Base-by-base conservation (phyloP, 2,797 vertebrate species). In the Pseudochromis fuscus region DNA sequence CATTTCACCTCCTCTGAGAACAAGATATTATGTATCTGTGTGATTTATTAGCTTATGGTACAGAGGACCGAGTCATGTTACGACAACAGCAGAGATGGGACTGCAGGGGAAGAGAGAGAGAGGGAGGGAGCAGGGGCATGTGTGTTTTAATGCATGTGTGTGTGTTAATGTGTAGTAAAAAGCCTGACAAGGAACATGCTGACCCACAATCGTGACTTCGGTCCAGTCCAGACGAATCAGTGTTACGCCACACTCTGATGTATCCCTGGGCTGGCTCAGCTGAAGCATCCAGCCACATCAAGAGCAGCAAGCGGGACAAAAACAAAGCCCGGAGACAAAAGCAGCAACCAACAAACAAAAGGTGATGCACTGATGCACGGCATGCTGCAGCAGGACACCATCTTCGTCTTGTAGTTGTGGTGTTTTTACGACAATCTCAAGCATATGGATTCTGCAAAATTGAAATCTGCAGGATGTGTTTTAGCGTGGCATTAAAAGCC, bases 211-310 rank as follows among this genome's bases (percentile, higher is more conserved):
- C 21, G 27, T 68, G 77, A 83, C 85, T 83, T 49, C 50, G 44
- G 68, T 55, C 59, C 79, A 85, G 82, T 91, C 89, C 53, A 82
- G 76, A 81, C 66, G 3, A 79, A 90, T 90, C 85, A 90, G 74
- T 21, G 87, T 88, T 37, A 82, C 3, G 0, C 63, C 46, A 65
- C 57, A 25, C 30, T 23, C 48, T 45, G 66, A 50, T 38, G 75
- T 66, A 12, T 56, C 79, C 69, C 56, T n/a, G 50, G 77, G 83
- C 63, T 56, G 49, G 55, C 48, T 82, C 24, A 9, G 66, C 67
- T 33, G 49, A 79, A 71, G 63, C 74, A 24, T 37, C 25, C 58
- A 15, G 24, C 51, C 60, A 27, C 28, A 13, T 35, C 62, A 31
- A n/a, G 58, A 44, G 53, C 37, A 52, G 79, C 46, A 57, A 49